These are phyloP conservation scores for Phocoena sinus DNA, from an alignment of 2,113 vertebrate genomes.

Conservation along the genomic window DNA sequence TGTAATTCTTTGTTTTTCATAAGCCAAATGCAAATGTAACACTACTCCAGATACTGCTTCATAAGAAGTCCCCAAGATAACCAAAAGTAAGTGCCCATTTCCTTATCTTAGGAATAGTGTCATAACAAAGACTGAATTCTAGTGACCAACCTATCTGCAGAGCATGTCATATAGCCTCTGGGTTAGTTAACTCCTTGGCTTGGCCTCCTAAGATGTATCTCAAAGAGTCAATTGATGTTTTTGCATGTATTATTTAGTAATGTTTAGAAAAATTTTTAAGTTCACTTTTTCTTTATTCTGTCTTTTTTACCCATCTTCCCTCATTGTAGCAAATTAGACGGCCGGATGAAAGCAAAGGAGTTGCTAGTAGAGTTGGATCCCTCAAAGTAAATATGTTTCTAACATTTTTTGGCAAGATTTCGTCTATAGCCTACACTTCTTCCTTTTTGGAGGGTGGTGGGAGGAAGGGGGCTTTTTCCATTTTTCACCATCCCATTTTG, in stretches of 20 bases:
- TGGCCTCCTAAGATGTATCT: constrained; percentile 76
- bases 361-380: constrained; percentile 92
- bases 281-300: constrained; percentile 90
- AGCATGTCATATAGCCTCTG: constrained; percentile 62
- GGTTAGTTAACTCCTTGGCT: constrained; percentile 51
- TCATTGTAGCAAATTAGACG: constrained; percentile 91
- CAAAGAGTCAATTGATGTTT: constrained; percentile 82
- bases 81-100: constrained; percentile 74
- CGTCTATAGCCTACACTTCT: constrained; percentile 84
- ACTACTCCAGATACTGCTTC: constrained; percentile 66
- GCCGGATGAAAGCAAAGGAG: constrained; percentile 90
- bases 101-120: constrained; percentile 62
- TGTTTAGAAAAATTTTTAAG: constrained; percentile 86
- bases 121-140: constrained; percentile 47
- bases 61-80: constrained; percentile 72
- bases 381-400: constrained; percentile 93
- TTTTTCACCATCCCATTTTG: constrained; percentile 84
- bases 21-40: constrained; percentile 72
- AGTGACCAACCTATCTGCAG: constrained; percentile 36
- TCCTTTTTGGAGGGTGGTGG: constrained; percentile 80
- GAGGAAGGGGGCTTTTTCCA: constrained; percentile 83
- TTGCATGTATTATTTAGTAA: constrained; percentile 87
- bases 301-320: constrained; percentile 87
- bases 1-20: constrained; percentile 71
- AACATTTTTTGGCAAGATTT: constrained; percentile 87